A percentile compares a stretch with the other conserved stretches of the same genome.
phyloP scores from a whole-genome alignment of 2,797 vertebrate species.

The Peromyscus attwateri region DNA sequence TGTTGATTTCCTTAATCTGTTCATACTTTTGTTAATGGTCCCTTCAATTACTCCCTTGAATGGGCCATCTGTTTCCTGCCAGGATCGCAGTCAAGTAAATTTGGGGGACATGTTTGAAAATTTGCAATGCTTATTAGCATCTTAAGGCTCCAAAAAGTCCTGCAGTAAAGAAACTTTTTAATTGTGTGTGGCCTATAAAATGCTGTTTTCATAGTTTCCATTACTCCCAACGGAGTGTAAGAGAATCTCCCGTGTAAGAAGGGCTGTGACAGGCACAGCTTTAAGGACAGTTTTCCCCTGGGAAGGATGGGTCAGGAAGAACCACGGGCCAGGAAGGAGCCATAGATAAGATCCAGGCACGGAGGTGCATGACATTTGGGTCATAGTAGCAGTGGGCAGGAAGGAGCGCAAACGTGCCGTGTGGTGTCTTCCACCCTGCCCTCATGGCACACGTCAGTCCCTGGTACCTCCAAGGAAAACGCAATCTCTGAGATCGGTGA shows the following conservation, averaged over 20 bases:
- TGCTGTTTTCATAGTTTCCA: not conserved
- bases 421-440: not conserved
- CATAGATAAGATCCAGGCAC: not conserved
- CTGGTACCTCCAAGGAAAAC: not conserved
- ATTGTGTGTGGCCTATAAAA: slow-evolving; percentile 69
- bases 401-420: rapidly evolving
- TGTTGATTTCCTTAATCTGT: slow-evolving; percentile 71
- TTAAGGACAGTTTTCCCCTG: not conserved
- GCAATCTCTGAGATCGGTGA: not conserved
- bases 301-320: not conserved
- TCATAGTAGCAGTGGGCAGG: not conserved
- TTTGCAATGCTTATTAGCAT: slow-evolving; percentile 75
- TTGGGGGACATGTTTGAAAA: slow-evolving; percentile 68
- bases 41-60: slow-evolving; percentile 70
- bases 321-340: not conserved
- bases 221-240: not conserved
- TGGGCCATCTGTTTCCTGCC: slow-evolving; percentile 78
- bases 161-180: slow-evolving; percentile 67
- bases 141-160: slow-evolving; percentile 72
- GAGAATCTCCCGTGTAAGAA: not conserved
- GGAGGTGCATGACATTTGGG: not conserved
- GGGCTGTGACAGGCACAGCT: not conserved
- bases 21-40: slow-evolving; percentile 72
- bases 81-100: slow-evolving; percentile 77
- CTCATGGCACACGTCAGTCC: rapidly evolving